These are phyloP conservation scores for Tragelaphus scriptus DNA, from an alignment of 2,113 vertebrate species.

Conservation along the genomic window DNA sequence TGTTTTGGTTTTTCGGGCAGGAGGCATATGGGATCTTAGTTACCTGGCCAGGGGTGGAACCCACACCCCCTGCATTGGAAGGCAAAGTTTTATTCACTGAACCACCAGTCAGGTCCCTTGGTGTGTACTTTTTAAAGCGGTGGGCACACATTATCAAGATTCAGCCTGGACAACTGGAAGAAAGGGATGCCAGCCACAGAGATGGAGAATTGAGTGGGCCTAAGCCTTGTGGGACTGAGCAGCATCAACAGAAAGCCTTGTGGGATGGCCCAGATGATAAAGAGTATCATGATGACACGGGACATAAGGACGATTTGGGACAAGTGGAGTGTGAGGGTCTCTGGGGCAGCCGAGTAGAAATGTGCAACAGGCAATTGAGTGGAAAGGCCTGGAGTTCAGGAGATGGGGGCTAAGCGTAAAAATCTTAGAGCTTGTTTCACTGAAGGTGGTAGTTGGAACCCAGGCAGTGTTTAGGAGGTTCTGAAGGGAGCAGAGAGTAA, in stretches of 20 bases:
- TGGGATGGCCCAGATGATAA: neutral
- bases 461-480: neutral
- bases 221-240: neutral
- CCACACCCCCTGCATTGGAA: neutral
- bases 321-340: neutral
- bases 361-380: neutral
- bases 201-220: neutral
- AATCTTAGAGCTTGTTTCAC: neutral
- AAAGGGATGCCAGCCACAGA: neutral
- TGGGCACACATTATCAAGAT: neutral
- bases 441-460: neutral
- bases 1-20: neutral
- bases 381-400: neutral
- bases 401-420: neutral
- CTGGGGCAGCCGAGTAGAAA: neutral
- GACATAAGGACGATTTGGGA: neutral
- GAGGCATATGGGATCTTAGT: neutral
- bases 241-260: neutral
- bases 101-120: neutral
- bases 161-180: neutral
- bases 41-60: neutral
- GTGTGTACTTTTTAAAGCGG: neutral
- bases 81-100: neutral
- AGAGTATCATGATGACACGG: neutral
- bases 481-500: neutral